Evolutionary conservation across 2,113 vertebrate species (phyloP).

Genomic region (Toxotes chatareus): DNA sequence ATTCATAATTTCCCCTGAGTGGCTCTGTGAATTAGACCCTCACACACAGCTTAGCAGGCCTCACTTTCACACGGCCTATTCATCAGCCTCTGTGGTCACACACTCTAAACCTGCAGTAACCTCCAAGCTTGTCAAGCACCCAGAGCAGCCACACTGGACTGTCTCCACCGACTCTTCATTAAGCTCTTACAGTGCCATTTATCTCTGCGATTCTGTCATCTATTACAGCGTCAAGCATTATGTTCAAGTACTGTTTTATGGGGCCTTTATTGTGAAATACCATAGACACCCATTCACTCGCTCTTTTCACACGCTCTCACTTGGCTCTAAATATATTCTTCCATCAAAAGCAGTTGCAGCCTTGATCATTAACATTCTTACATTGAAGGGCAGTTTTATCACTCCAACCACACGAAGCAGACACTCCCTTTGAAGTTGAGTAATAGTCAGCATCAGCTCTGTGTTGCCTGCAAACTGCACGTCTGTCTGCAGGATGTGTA

Average conservation of each 20-base stretch:
- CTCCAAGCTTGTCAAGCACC: constrained; percentile 31
- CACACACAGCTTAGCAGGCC: constrained; percentile 52
- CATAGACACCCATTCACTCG: constrained; percentile 50
- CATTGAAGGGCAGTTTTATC: constrained; percentile 75
- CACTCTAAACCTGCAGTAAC: constrained; percentile 37
- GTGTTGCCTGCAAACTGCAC: constrained; percentile 3
- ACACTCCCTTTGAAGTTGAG: constrained; percentile 70
- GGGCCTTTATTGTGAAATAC: constrained; percentile 64
- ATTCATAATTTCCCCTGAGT: constrained; percentile 72
- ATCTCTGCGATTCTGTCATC: constrained; percentile 48
- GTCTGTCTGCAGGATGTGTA: constrained; percentile 31
- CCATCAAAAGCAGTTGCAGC: constrained; percentile 58
- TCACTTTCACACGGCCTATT: constrained; percentile 59
- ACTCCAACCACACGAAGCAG: constrained; percentile 58
- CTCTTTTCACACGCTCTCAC: constrained; percentile 75
- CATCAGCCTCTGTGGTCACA: constrained; percentile 54
- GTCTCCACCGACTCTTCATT: constrained; percentile 56
- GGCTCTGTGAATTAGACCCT: constrained; percentile 54
- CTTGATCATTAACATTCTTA: constrained; percentile 81
- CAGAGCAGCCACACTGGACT: constrained; percentile 37
- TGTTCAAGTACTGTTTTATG: constrained; percentile 43
- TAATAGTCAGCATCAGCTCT: constrained; percentile 12
- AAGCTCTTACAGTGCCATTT: constrained; percentile 14
- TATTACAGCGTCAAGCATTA: constrained; percentile 38
- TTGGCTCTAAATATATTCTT: constrained; percentile 70